Evolutionary conservation across 2,888 invertebrate genomes (phyloP).

Genomic region (Torymus aiolomorphi): DNA sequence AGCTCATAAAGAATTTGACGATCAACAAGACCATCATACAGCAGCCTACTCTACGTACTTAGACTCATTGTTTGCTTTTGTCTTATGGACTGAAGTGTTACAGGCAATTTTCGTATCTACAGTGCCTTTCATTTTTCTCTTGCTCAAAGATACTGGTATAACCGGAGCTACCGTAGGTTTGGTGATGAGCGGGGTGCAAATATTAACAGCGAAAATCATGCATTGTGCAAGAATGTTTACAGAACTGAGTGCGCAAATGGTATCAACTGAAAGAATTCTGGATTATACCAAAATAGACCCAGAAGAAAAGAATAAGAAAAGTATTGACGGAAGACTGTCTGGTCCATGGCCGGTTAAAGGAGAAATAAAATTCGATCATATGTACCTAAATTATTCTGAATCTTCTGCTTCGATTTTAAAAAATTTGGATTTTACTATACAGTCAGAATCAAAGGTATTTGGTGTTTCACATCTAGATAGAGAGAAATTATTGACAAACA

Average conservation of each 20-base stretch:
- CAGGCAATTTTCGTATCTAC: conserved; percentile 81
- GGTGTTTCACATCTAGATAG: no score
- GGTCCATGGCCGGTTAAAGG: conserved; percentile 78
- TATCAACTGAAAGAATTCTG: conserved; percentile 83
- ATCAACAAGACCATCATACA: conserved; percentile 83
- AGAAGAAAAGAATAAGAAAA: conserved; percentile 82
- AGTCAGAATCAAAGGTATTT: conserved; percentile 79
- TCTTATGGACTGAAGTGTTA: conserved; percentile 80
- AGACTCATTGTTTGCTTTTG: conserved; percentile 80
- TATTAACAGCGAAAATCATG: conserved; percentile 81
- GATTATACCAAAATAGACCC: conserved; percentile 82
- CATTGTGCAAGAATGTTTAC: conserved; percentile 79
- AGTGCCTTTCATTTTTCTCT: conserved; percentile 77
- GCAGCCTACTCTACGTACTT: conserved; percentile 81
- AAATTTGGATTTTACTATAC: conserved; percentile 77
- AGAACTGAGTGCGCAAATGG: conserved; percentile 80
- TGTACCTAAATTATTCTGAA: conserved; percentile 78
- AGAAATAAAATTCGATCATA: conserved; percentile 76
- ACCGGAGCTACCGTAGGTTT: conserved; percentile 78
- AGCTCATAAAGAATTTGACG: conserved; percentile 86
- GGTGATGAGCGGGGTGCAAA: conserved; percentile 77
- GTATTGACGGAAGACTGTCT: conserved; percentile 78
- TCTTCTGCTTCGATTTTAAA: conserved; percentile 75
- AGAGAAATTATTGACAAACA: no score
- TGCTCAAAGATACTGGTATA: conserved; percentile 74